These are phyloP conservation scores for Ailuropoda melanoleuca DNA, from an alignment of 2,113 vertebrate genomes.

Conservation along the genomic window DNA sequence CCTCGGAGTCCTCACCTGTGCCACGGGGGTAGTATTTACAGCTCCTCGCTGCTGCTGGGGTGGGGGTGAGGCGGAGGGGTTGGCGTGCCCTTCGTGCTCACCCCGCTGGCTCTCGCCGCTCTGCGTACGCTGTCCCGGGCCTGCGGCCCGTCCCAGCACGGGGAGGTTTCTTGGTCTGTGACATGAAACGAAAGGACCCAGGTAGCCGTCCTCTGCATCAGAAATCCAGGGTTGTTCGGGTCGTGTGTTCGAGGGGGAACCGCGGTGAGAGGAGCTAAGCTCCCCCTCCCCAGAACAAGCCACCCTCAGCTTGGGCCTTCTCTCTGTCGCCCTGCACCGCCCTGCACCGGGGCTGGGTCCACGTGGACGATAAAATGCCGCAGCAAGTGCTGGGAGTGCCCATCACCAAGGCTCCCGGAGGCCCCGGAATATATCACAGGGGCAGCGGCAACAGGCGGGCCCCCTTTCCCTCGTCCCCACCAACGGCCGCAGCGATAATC, in stretches of 20 bases:
- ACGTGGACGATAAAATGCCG: background rate
- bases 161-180: background rate
- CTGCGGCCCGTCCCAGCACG: fast-evolving
- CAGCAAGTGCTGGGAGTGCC: background rate
- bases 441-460: background rate
- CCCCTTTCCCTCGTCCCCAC: background rate
- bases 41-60: background rate
- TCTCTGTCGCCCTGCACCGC: background rate
- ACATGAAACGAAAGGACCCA: background rate
- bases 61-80: background rate
- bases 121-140: fast-evolving
- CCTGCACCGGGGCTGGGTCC: background rate
- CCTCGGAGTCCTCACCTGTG: background rate
- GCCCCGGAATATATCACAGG: background rate
- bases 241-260: background rate
- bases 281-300: fast-evolving
- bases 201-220: background rate
- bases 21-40: background rate
- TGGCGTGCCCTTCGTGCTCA: fast-evolving
- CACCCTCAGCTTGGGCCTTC: background rate
- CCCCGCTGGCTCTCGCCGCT: background rate
- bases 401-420: background rate
- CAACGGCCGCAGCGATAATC: background rate
- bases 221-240: background rate
- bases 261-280: background rate